Evolutionary conservation across 2,888 invertebrate species (phyloP), one percentile per base, ranked within the genome.

Genomic region (Nasonia oneida): DNA sequence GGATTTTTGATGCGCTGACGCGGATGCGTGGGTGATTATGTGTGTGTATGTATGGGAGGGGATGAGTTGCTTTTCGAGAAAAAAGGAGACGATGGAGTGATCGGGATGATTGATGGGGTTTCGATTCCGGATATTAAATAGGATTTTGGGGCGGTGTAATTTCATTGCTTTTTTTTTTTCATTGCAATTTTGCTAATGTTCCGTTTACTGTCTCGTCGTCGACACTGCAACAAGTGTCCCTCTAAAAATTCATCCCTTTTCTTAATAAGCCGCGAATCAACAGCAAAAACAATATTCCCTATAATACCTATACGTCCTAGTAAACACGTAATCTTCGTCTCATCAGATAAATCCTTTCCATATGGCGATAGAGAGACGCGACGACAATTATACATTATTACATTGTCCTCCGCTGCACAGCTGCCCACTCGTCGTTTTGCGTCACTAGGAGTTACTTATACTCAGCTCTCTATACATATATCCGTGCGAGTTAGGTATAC

Each of bases 41-140:
- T 29, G 4, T n/a, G 3, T 12, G 29, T 12, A 12, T 23, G 1
- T 37, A 12, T n/a, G 10, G 64, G 23, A 10, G 33, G 23, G n/a
- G 61, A 15, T 15, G 18, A 14, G 53, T 53, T 15, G 18, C 18
- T 61, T 61, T 61, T n/a, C 61, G 61, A 15, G 64, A 23, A 23
- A 10, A 29, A 29, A 29, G 3, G 10, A 18, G 6, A 18, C 53
- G 53, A 53, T 15, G 15, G 4, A 18, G 53, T 53, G 53, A 53
- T 18, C 15, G 4, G 18, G 53, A 53, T 53, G 64, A 64, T n/a
- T 23, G 61, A 64, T 29, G 61, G 61, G 10, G 61, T 5, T 64
- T 64, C n/a, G 64, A 64, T 64, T 64, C 23, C 64, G 64, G 64
- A 64, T 23, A 64, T 64, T 64, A n/a, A 23, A 64, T 64, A 12